phyloP scores from a whole-genome alignment of 2,797 vertebrate species.

The Nasua narica region DNA sequence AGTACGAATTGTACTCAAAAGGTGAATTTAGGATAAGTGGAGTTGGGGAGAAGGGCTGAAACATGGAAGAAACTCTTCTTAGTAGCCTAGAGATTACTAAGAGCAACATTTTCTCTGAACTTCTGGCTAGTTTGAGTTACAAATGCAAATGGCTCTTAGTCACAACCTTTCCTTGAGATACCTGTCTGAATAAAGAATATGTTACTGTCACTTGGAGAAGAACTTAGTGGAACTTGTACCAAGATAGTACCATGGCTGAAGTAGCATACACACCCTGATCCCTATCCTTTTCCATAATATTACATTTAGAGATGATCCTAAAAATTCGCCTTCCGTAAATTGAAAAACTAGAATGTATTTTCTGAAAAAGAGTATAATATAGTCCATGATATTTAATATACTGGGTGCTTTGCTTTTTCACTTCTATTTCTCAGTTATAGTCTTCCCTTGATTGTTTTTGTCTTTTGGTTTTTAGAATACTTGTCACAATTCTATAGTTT shows the following conservation, averaged over 20 bases:
- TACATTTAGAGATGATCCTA: not conserved
- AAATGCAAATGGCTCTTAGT: not conserved
- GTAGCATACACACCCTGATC: not conserved
- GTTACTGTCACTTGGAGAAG: not conserved
- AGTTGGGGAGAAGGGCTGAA: not conserved
- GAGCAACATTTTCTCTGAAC: not conserved
- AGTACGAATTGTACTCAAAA: not conserved
- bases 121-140: not conserved
- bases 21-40: not conserved
- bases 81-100: not conserved
- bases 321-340: not conserved
- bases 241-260: not conserved
- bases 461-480: not conserved
- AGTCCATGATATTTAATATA: not conserved
- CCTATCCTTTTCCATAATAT: not conserved
- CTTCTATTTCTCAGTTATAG: not conserved
- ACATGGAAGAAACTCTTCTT: not conserved
- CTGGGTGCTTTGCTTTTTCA: not conserved
- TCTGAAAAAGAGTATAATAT: not conserved
- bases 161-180: not conserved
- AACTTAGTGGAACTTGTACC: not conserved
- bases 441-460: not conserved
- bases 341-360: constrained; percentile 20
- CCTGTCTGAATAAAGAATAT: not conserved
- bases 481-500: not conserved